Conservation (phyloP, 1,140 invertebrate genomes). For the Neodiprion lecontei region DNA sequence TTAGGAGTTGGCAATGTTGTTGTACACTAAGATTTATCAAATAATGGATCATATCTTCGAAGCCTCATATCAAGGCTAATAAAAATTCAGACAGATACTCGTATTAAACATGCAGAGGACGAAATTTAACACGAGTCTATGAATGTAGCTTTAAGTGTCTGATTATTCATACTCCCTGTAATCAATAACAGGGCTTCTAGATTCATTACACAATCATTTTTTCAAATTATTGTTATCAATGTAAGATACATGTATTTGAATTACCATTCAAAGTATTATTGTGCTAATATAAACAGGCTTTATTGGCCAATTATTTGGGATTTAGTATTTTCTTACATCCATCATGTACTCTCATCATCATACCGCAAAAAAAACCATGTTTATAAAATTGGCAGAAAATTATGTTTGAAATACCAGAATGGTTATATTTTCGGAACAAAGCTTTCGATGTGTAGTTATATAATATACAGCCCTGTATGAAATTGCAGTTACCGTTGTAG, state of each 20-base stretch:
- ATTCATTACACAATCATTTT: conserved; percentile 43
- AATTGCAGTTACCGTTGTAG: no score
- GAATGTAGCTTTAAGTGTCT: conserved; percentile 47
- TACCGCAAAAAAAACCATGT: neutral
- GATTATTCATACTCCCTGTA: conserved; percentile 30
- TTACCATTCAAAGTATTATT: conserved; percentile 53
- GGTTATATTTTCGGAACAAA: no score
- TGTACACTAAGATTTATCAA: neutral
- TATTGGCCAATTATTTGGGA: conserved; percentile 46
- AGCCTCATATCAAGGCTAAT: neutral
- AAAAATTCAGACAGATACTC: neutral
- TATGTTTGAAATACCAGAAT: no score
- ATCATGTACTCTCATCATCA: neutral
- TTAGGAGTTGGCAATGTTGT: no score
- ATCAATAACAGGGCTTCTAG: conserved; percentile 35
- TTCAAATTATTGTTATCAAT: conserved; percentile 47
- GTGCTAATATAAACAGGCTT: conserved; percentile 53
- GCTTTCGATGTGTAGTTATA: no score
- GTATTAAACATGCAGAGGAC: neutral
- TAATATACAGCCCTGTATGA: no score
- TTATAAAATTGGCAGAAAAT: no score
- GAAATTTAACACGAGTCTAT: conserved; percentile 33
- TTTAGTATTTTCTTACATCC: conserved; percentile 17
- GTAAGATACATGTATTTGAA: conserved; percentile 49
- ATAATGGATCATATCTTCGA: neutral